Evolutionary conservation across 2,113 vertebrate genomes (phyloP), one percentile per base, ranked within the genome.

Genomic region (Telmatochromis brichardi): DNA sequence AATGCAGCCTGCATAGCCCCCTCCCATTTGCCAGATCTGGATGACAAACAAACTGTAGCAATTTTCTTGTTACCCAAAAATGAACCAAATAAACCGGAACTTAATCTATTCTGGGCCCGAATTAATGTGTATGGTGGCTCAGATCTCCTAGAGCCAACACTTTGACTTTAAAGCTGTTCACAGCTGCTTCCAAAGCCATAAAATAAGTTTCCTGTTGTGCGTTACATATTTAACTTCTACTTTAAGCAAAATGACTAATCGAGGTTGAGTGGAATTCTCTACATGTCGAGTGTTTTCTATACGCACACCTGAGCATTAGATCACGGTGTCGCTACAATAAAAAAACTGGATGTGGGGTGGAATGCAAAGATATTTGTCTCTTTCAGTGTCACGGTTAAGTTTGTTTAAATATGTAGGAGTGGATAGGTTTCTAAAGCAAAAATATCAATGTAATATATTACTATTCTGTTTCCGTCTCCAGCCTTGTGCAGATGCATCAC

Each of bases 191-290:
- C 0, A 65, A 65, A 65, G 4, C 60, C 19, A 37, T 21, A 21
- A 37, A 65, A 21, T 8, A 65, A 5, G 10, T 79, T 31, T 83
- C 28, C 45, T 45, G 51, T 51, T 4, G 14, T 26, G 54, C 31
- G 21, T 42, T 40, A 21, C 76, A 50, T 7, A 9, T 54, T 76
- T 65, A 11, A 58, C 37, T 28, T 89, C 65, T 40, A 79, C 86
- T 87, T 84, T 42, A 80, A 87, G 81, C 45, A 84, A 79, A 86
- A 80, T 83, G 84, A 82, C 81, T 91, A 28, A 86, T 89, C 79
- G 58, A 85, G 86, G 82, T 81, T 37, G 47, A 37, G 65, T 31
- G 28, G 65, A 15, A 50, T 63, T 86, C 63, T 85, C 40, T 58
- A 40, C 76, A 79, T 55, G 47, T 42, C 3, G 51, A 82, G 54